phyloP scores from a whole-genome alignment of 64 coral and sea anemone species.

The Pocillopora verrucosa region DNA sequence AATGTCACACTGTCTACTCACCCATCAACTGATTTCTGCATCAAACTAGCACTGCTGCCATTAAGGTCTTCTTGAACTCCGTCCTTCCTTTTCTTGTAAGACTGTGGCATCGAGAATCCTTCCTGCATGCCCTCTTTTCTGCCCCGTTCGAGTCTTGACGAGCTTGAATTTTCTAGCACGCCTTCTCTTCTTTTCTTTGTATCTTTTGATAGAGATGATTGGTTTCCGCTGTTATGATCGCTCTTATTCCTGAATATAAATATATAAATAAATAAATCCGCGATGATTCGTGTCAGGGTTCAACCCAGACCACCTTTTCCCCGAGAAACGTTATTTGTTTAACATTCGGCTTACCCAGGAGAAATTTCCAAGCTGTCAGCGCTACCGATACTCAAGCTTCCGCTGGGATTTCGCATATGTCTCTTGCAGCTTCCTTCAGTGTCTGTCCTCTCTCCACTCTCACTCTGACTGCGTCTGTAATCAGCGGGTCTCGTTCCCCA shows the following conservation, averaged over 20 bases:
- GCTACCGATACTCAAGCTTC: constrained; percentile 78
- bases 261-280: background rate
- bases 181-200: constrained; percentile 66
- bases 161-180: constrained; percentile 39
- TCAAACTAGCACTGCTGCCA: constrained; percentile 49
- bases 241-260: constrained; percentile 35
- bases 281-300: background rate
- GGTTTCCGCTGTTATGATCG: constrained; percentile 36
- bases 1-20: constrained; percentile 1
- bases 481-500: constrained; percentile 69
- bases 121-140: constrained; percentile 88
- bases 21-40: constrained; percentile 45
- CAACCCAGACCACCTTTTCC: too few relatives aligned
- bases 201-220: constrained; percentile 22
- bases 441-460: constrained; percentile 76
- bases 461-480: constrained; percentile 22
- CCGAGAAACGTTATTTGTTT: background rate
- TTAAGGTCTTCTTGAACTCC: constrained; percentile 65
- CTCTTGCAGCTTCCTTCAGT: constrained; percentile 53
- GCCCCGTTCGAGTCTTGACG: constrained; percentile 50
- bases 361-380: constrained; percentile 57
- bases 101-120: constrained; percentile 77
- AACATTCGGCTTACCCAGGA: constrained; percentile 21
- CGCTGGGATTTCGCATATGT: constrained; percentile 81
- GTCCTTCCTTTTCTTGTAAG: constrained; percentile 78